Evolutionary conservation across 2,797 vertebrate genomes (phyloP).

Genomic region (Agapornis canus): DNA sequence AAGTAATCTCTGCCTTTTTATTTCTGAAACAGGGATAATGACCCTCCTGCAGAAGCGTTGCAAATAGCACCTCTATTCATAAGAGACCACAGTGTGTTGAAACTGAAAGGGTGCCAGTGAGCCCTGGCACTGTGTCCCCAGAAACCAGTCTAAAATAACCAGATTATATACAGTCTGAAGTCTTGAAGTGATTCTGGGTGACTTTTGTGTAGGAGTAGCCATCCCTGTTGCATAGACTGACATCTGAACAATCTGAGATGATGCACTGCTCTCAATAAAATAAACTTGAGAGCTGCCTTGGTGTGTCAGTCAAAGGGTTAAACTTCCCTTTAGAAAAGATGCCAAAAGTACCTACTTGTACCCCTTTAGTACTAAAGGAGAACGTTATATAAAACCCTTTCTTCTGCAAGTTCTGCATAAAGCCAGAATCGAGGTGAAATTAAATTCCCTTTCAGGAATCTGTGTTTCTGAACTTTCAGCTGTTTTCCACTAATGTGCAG

Average conservation of each 20-base stretch:
- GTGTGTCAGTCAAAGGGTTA: background rate
- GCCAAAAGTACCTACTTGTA: background rate
- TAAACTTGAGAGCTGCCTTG: background rate
- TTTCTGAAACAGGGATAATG: background rate
- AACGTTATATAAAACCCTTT: background rate
- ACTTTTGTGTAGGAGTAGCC: background rate
- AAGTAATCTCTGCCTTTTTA: background rate
- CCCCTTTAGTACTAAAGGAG: background rate
- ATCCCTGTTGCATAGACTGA: background rate
- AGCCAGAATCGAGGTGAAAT: background rate
- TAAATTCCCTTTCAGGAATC: background rate
- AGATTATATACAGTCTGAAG: background rate
- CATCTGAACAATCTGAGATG: background rate
- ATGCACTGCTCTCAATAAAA: background rate
- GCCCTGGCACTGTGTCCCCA: background rate
- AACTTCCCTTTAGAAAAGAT: background rate
- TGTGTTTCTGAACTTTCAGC: background rate
- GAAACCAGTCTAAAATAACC: background rate
- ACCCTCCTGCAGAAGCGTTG: background rate
- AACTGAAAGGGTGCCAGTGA: background rate
- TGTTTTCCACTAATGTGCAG: background rate
- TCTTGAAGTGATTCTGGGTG: background rate
- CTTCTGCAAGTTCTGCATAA: background rate
- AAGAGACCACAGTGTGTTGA: background rate
- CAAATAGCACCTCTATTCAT: background rate